Base-by-base conservation (phyloP, 2,113 vertebrate species). In the Athene cunicularia region DNA sequence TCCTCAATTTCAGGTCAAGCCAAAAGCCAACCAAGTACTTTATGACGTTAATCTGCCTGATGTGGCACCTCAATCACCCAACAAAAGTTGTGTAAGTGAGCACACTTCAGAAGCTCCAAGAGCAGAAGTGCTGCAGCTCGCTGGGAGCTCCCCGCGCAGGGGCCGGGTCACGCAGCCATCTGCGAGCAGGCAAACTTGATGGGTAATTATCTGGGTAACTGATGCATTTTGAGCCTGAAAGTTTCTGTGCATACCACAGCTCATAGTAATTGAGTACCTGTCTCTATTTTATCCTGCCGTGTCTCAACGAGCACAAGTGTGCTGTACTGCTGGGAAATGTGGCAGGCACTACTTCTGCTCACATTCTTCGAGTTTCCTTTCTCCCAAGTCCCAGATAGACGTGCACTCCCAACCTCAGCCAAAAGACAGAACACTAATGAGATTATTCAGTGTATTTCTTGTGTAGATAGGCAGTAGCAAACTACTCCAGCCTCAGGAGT, bases 51-150 rank as follows among this genome's bases (percentile, higher is more conserved):
- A 70, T 24, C 20, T 26, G 53, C 68, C 26, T 26, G 33, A 24
- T 3, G 49, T 8, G 39, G 45, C 76, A 55, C 9, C 62, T 63
- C 45, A 11, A 3, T 11, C 56, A 22, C 0, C 28, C 4, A 8
- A 23, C 2, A 4, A 2, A 19, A 16, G 45, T 0, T 11, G 49
- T 6, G 30, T 12, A 8, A 30, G 68, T 1, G 35, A 84, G 26
- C 68, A 21, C 63, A 13, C 14, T 21, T 37, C 28, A 20, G 55
- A 52, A 62, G 56, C n/a, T 52, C 53, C 2, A 18, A 11, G 35
- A 55, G 71, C 59, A 53, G 37, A 20, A n/a, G 20, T 5, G 24
- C 11, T 2, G 49, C 41, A 21, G 55, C 59, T 39, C 10, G 3
- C 33, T 3, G 8, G 37, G 50, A 19, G 43, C 45, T 70, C 19